Percentiles rank a stretch among this genome's conserved stretches.
Evolutionary conservation across 2,888 invertebrate genomes (phyloP).

Genomic region (Periphyllus acericola): DNA sequence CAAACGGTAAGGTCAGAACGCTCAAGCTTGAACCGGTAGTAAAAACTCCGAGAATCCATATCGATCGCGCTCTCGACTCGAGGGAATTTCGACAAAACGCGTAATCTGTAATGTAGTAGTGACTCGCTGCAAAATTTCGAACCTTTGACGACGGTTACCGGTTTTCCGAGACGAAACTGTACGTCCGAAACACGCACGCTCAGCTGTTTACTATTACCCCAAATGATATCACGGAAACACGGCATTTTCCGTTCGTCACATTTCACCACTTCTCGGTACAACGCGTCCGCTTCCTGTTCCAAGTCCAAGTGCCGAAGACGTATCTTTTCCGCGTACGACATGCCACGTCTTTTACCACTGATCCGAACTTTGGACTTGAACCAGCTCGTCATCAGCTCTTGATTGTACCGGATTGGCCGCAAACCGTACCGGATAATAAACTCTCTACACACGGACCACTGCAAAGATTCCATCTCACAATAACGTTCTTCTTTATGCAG

Average conservation of each 20-base stretch:
- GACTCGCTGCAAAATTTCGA: slow-evolving; percentile 45
- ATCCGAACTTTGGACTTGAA: not conserved
- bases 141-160: slow-evolving; percentile 10
- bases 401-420: slow-evolving; percentile 14
- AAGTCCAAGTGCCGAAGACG: not conserved
- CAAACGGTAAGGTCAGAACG: not conserved
- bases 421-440: not conserved
- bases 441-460: not conserved
- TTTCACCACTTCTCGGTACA: not conserved
- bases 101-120: not conserved
- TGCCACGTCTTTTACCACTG: not conserved
- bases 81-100: not conserved
- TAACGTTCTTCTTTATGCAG: not conserved
- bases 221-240: not conserved
- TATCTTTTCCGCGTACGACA: slow-evolving; percentile 27
- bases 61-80: not conserved
- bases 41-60: not conserved
- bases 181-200: not conserved
- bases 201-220: not conserved
- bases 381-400: not conserved
- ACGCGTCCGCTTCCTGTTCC: not conserved
- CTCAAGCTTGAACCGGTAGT: not conserved
- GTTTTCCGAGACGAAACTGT: slow-evolving; percentile 30
- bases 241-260: not conserved
- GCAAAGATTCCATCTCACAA: not conserved